Conservation (phyloP, 2,113 vertebrate species). For the Copsychus sechellarum region DNA sequence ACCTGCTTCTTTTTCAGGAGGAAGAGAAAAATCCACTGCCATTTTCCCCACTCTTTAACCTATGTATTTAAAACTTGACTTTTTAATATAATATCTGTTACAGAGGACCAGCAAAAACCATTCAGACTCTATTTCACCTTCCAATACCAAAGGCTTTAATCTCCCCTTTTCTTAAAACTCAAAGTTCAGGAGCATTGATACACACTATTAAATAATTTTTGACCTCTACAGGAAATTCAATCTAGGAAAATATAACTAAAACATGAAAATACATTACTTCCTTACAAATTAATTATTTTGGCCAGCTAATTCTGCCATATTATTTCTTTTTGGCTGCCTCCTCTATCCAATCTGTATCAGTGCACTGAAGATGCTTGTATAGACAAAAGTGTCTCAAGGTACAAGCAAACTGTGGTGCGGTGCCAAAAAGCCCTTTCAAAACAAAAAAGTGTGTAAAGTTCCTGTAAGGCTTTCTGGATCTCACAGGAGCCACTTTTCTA, state of each 20-base stretch:
- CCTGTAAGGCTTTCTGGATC: background rate
- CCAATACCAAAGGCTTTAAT: background rate
- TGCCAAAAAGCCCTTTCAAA: background rate
- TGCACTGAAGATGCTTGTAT: background rate
- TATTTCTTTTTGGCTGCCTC: background rate
- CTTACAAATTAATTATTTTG: background rate
- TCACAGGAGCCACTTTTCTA: background rate
- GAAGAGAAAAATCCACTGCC: background rate
- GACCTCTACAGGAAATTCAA: background rate
- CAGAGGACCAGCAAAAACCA: background rate
- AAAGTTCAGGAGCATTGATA: background rate
- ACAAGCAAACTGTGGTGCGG: background rate
- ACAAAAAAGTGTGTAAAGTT: background rate
- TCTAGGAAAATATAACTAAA: background rate
- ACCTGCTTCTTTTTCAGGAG: background rate
- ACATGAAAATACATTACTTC: background rate
- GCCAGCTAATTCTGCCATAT: background rate
- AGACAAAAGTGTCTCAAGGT: accelerated
- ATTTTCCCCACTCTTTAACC: background rate
- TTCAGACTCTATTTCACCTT: background rate
- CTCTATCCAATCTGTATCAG: background rate
- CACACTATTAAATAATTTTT: background rate
- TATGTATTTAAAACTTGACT: background rate
- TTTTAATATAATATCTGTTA: background rate
- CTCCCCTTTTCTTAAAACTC: background rate